These are phyloP conservation scores for Gadus macrocephalus DNA, from an alignment of 2,113 vertebrate genomes.

Conservation along the genomic window DNA sequence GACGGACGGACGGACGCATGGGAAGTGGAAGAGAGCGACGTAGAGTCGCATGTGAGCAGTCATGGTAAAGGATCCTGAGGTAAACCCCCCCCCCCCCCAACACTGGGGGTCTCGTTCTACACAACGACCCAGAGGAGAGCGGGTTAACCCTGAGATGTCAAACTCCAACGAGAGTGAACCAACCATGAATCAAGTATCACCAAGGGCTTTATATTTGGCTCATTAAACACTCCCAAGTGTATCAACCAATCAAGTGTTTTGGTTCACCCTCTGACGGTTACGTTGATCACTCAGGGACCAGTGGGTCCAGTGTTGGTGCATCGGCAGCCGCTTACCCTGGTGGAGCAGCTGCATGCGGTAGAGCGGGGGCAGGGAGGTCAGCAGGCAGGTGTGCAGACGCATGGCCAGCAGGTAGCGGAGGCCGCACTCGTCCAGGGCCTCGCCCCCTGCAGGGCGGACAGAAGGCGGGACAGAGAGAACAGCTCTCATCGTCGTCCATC, in stretches of 20 bases:
- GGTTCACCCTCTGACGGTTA: neutral
- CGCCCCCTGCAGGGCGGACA: slow-evolving; percentile 73
- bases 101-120: too few species aligned
- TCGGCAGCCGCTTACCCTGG: slow-evolving; percentile 79
- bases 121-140: too few species aligned
- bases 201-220: too few species aligned
- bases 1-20: too few species aligned
- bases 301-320: neutral
- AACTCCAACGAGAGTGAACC: too few species aligned
- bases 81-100: too few species aligned
- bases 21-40: neutral
- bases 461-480: neutral
- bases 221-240: neutral
- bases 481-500: too few species aligned
- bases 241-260: neutral
- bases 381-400: slow-evolving; percentile 93
- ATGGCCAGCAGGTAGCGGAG: slow-evolving; percentile 93
- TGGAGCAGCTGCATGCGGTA: slow-evolving; percentile 94
- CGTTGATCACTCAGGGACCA: neutral
- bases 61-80: neutral
- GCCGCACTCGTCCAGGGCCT: slow-evolving; percentile 93
- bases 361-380: slow-evolving; percentile 92
- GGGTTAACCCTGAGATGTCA: too few species aligned
- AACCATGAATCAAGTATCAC: too few species aligned
- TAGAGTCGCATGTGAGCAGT: neutral